Evolutionary conservation across 2,113 vertebrate genomes (phyloP).

Genomic region (Engraulis encrasicolus): DNA sequence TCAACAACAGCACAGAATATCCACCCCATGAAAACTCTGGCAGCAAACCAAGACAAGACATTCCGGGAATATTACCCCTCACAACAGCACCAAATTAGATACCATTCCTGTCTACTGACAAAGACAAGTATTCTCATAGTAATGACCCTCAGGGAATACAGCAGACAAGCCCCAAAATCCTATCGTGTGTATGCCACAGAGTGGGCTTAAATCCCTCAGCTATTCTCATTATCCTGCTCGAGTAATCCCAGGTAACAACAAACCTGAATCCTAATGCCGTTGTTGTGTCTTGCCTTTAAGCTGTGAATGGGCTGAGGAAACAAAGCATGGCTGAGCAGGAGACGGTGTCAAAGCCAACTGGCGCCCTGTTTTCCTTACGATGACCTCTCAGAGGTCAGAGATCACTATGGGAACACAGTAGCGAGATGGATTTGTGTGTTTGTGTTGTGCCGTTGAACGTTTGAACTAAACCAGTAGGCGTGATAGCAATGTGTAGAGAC

Average conservation of each 20-base stretch:
- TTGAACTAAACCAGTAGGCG: neutral
- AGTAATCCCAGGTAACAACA: neutral
- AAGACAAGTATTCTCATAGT: constrained; percentile 4
- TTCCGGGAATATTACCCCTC: neutral
- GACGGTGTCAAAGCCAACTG: neutral
- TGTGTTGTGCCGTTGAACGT: neutral
- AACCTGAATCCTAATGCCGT: neutral
- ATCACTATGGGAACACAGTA: neutral
- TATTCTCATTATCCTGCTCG: neutral
- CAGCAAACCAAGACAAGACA: neutral
- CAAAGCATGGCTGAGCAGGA: neutral
- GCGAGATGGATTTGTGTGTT: neutral
- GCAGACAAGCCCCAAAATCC: neutral
- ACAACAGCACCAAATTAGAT: neutral
- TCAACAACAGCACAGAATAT: neutral
- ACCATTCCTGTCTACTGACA: neutral
- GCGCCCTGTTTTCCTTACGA: neutral
- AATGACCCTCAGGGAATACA: neutral
- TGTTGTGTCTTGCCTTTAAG: neutral
- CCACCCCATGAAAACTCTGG: neutral
- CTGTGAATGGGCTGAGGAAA: neutral
- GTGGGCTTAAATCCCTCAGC: neutral
- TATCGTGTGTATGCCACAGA: neutral
- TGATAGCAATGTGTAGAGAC: neutral
- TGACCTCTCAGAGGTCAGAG: neutral